Percentiles rank a stretch among this genome's conserved stretches.
Conservation (phyloP, 2,113 vertebrate species). For the Taurulus bubalis region DNA sequence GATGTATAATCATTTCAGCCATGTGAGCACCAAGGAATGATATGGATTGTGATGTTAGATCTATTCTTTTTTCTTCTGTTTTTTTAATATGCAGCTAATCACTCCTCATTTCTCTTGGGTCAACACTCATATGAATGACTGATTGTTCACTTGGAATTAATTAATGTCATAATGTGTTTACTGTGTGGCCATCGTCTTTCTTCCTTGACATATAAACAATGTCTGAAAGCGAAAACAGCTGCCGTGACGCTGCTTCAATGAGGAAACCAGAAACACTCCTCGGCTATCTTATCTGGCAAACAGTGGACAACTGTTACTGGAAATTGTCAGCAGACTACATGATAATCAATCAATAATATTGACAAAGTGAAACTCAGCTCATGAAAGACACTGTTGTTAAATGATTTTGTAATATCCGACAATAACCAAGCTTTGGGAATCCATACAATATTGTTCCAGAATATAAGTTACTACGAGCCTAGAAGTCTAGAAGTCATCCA, state of each 20-base stretch:
- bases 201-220: conserved; percentile 15
- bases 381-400: background rate
- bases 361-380: background rate
- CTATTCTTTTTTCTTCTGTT: background rate
- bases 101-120: background rate
- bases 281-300: background rate
- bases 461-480: too few species aligned
- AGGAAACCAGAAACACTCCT: conserved; percentile 9
- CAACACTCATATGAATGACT: background rate
- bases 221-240: background rate
- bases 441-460: background rate
- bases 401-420: background rate
- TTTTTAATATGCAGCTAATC: background rate
- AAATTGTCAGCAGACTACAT: conserved; percentile 40
- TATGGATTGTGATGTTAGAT: background rate
- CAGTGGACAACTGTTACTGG: conserved; percentile 32
- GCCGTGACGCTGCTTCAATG: background rate
- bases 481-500: too few species aligned
- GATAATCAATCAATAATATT: conserved; percentile 40
- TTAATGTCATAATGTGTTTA: background rate
- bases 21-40: background rate
- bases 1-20: background rate
- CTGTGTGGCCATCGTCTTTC: background rate
- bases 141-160: background rate
- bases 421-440: conserved; percentile 6